Conservation (phyloP, 2,888 invertebrate genomes). For the Lasioglossum lativentre region DNA sequence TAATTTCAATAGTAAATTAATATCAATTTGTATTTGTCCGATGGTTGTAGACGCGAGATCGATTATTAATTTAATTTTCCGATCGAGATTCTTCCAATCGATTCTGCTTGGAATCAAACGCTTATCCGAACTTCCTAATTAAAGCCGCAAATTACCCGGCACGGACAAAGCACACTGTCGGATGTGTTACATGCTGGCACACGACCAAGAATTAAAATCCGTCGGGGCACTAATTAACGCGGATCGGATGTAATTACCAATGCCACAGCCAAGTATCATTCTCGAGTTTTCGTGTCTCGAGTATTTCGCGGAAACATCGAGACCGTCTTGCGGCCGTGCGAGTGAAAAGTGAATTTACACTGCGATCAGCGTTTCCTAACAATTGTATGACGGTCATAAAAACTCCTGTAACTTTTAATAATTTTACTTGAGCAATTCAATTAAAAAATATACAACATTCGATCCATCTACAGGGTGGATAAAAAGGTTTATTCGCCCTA, state of each 20-base stretch:
- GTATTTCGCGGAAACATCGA: conserved; percentile 47
- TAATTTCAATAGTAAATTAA: too few species aligned
- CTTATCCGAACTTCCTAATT: conserved; percentile 51
- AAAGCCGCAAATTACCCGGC: conserved; percentile 43
- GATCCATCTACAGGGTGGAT: too few species aligned
- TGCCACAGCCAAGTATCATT: conserved; percentile 53
- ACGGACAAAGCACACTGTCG: conserved; percentile 35
- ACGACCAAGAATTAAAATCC: conserved; percentile 57
- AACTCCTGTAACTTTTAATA: not conserved
- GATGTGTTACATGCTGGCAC: conserved; percentile 38
- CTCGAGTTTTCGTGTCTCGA: conserved; percentile 58
- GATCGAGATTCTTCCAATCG: conserved; percentile 14
- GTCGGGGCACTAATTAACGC: conserved; percentile 66
- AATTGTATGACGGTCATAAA: not conserved
- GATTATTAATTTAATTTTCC: conserved; percentile 13
- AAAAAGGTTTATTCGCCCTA: too few species aligned
- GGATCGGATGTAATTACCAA: conserved; percentile 69
- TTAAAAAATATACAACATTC: not conserved
- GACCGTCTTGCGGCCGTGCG: not conserved
- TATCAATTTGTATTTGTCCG: too few species aligned
- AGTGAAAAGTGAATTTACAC: not conserved
- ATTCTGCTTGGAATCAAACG: conserved; percentile 46
- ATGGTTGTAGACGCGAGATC: not conserved
- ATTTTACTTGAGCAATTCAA: too few species aligned
- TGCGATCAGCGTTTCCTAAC: not conserved